phyloP scores from a whole-genome alignment of 2,113 vertebrate species.

The Lontra canadensis region DNA sequence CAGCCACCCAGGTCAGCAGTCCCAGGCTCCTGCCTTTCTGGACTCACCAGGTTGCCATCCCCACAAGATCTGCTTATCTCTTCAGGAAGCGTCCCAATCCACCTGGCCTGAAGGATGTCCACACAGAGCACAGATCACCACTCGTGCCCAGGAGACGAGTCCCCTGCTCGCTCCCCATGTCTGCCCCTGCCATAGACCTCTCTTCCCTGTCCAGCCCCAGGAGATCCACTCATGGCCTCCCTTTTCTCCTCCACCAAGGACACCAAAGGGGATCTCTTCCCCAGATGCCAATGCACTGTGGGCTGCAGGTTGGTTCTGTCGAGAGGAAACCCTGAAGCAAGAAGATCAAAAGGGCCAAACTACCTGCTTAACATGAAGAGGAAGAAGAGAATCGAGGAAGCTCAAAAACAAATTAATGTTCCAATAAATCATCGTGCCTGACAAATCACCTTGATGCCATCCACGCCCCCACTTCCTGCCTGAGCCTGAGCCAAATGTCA shows the following conservation, averaged over 20 bases:
- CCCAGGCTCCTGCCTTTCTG: neutral
- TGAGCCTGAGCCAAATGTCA: neutral
- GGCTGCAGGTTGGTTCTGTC: neutral
- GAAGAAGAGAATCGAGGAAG: neutral
- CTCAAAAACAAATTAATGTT: slow-evolving; percentile 6
- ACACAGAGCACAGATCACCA: neutral
- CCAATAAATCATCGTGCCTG: neutral
- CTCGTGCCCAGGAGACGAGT: neutral
- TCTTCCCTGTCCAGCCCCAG: neutral
- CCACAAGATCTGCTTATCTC: neutral
- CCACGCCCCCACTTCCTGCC: neutral
- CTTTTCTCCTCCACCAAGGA: neutral
- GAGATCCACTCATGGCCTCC: neutral
- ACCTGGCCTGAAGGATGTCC: neutral
- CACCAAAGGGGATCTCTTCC: neutral
- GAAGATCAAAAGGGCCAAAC: neutral
- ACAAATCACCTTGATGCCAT: neutral
- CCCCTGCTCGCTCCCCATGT: too few species aligned
- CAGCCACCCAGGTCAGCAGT: neutral
- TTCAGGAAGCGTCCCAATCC: neutral
- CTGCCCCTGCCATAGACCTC: neutral
- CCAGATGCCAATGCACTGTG: neutral
- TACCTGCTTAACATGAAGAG: neutral
- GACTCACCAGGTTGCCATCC: accelerated
- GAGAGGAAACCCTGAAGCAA: neutral